These are phyloP conservation scores for Acronicta alni DNA, from an alignment of 2,888 invertebrate genomes.

Conservation along the genomic window DNA sequence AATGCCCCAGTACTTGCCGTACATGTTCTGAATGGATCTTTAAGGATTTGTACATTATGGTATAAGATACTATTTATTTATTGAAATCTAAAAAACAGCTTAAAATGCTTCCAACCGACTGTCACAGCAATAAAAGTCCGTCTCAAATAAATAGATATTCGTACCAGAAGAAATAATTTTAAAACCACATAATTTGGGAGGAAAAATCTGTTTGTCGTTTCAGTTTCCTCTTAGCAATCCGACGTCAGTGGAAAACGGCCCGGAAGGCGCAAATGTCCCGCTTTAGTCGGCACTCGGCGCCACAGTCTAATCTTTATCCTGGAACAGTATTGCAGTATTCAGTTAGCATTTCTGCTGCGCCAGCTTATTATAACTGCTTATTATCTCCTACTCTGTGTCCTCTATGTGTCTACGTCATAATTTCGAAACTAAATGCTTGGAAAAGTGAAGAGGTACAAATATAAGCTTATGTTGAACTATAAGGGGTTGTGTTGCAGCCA, in stretches of 20 bases:
- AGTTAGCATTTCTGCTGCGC: conserved; percentile 44
- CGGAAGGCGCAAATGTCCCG: conserved; percentile 52
- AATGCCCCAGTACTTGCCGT: too few species aligned
- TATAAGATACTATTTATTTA: too few species aligned
- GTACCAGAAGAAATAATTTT: not conserved
- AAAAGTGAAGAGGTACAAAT: conserved; percentile 13
- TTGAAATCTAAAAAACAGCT: not conserved
- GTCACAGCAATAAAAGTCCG: not conserved
- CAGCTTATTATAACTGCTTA: conserved; percentile 40
- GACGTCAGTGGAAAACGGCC: conserved; percentile 50
- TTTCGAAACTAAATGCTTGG: conserved; percentile 19
- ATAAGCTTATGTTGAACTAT: conserved; percentile 8
- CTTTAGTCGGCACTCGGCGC: conserved; percentile 50
- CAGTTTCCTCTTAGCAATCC: conserved; percentile 19
- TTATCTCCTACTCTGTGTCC: conserved; percentile 17
- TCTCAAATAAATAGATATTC: not conserved
- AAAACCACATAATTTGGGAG: conserved; percentile 5
- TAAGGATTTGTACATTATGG: too few species aligned
- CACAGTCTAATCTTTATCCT: conserved; percentile 61
- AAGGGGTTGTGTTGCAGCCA: too few species aligned
- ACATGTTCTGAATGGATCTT: too few species aligned
- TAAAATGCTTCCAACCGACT: not conserved
- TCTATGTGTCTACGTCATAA: conserved; percentile 25
- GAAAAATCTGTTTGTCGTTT: conserved; percentile 17
- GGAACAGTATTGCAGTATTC: conserved; percentile 49